Percentiles rank a stretch among this genome's conserved stretches.
phyloP scores from a whole-genome alignment of 2,888 invertebrate species.

The Abscondita cerata region DNA sequence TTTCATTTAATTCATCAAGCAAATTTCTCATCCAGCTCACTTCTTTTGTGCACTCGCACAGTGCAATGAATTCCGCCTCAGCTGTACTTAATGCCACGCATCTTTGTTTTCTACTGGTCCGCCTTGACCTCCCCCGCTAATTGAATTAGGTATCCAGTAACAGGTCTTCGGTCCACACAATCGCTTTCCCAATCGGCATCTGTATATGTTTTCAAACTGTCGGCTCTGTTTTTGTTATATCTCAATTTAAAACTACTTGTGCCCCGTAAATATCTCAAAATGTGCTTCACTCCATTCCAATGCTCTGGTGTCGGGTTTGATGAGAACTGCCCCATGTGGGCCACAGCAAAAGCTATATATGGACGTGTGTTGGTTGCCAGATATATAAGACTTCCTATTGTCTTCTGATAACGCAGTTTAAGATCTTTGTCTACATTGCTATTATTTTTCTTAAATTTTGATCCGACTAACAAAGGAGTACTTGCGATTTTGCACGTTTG shows the following conservation, averaged over 20 bases:
- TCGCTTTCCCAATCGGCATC: no score
- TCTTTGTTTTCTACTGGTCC: no score
- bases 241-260: background rate
- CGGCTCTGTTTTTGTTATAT: background rate
- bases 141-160: no score
- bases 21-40: no score
- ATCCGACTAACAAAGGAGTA: background rate
- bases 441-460: background rate
- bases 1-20: no score
- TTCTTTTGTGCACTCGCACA: no score
- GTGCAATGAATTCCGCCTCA: no score
- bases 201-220: no score
- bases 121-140: no score
- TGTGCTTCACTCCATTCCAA: background rate
- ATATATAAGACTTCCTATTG: background rate
- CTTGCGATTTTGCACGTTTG: background rate
- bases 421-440: background rate
- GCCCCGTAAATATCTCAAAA: background rate
- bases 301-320: background rate
- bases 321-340: background rate
- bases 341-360: background rate
- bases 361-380: background rate
- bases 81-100: no score
- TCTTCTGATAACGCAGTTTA: background rate
- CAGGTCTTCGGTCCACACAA: no score